Base-by-base conservation (phyloP, 2,888 invertebrate species). In the Notodonta ziczac region DNA sequence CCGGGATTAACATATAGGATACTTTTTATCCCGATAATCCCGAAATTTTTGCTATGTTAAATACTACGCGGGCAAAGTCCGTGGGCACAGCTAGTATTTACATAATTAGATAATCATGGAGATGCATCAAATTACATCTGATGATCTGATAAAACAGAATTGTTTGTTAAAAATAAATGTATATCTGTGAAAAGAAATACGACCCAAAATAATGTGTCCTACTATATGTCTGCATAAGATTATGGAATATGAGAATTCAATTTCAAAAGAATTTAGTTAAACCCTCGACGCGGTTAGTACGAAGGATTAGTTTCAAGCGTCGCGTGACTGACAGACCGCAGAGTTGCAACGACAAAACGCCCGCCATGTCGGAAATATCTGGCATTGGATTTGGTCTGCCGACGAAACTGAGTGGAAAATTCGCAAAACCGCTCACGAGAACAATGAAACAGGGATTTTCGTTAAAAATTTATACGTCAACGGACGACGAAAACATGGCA, bases 311-410 rank as follows among this genome's bases (percentile, higher is more conserved):
- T 73, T 69, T 58, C 61, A 71, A 57, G 60, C 60, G 10, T 71
- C 58, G 72, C 73, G 73, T 73, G 73, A 73, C 69, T 71, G 69
- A 57, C 69, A 70, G 64, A 79, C 74, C 80, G 73, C 80, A 75
- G 70, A 69, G 63, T 73, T 75, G 71, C 80, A 76, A 61, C 67
- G 71, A 73, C 75, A 74, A 78, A 70, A 70, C 55, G 64, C 58
- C 53, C 55, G 65, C 65, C 67, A 63, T 63, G 70, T 67, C 69
- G 67, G 64, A 69, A 74, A 76, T 76, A 71, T 69, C 63, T 73
- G 63, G 71, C 71, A 75, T 68, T 67, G 67, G 58, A 61, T 56
- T 62, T 65, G 65, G 63, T 67, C 67, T 60, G 59, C 35, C 57
- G 63, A 67, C 59, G 63, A 71, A 73, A 66, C 69, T 32, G 69